Base-by-base conservation (phyloP, 2,888 invertebrate genomes). In the Bedellia somnulentella region DNA sequence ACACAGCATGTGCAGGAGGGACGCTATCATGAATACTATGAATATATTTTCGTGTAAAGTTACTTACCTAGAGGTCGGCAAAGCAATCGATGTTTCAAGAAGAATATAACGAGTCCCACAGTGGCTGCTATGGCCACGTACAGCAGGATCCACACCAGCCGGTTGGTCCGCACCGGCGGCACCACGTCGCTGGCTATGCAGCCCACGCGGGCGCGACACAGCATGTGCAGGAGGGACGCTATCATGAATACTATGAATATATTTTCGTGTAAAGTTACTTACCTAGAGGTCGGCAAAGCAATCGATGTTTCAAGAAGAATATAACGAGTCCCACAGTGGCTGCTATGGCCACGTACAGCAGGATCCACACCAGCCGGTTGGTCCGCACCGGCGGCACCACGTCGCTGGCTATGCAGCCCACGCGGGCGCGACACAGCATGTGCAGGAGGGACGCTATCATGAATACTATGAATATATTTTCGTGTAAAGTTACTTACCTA, bases 21-120 rank as follows among this genome's bases (percentile, higher is more conserved):
- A 87, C 44, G 86, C 86, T 42, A 87, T 70, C 91, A 95, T 92
- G 61, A 95, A 95, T 39, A 83, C 78, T 49, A 94, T 91, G 68
- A 95, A 95, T 46, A 93, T 86, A 61, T 90, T 90, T 70, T 94
- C 93, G n/a, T n/a, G n/a, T n/a, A n/a, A n/a, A n/a, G n/a, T 23
- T 24, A 38, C 81, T 80, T 77, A 93, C 94, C 93, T 76, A 92
- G 81, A 50, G 91, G 90, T 46, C 91, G 87, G 66, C 95, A 95
- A 40, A 91, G 79, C 41, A 93, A 77, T 44, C 95, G 82, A 75
- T 95, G 95, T 56, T 89, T 85, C 44, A 92, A 78, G 73, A 94
- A 95, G 79, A 93, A 94, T 48, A 87, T 78, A 40, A 94, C 78
- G 41, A 95, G 82, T 26, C 93, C 93, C 36, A 86, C 67, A 12